These are phyloP conservation scores for Vireo griseus DNA, from an alignment of 2,797 vertebrate species.

Conservation along the genomic window DNA sequence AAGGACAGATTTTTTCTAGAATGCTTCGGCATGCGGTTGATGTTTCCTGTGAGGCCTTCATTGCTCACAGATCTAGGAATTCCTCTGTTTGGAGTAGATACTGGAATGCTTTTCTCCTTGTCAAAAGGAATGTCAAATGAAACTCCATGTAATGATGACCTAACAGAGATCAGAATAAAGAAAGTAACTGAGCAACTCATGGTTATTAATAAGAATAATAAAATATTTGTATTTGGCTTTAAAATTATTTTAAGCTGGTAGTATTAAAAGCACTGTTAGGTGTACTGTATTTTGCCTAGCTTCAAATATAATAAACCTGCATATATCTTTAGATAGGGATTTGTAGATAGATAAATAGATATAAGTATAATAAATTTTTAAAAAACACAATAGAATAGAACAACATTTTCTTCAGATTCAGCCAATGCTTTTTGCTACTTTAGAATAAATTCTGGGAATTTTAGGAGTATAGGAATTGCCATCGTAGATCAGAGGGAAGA, in stretches of 20 bases:
- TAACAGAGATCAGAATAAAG: conserved; percentile 53
- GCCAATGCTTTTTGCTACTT: background rate
- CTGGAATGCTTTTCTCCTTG: conserved; percentile 79
- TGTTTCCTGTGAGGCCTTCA: conserved; percentile 86
- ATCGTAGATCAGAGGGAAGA: background rate
- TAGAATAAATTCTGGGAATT: background rate
- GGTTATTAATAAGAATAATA: background rate
- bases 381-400: background rate
- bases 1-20: conserved; percentile 89
- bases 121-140: conserved; percentile 97
- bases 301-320: background rate
- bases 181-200: background rate
- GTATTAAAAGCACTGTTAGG: background rate
- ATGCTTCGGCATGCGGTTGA: conserved; percentile 78
- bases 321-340: background rate
- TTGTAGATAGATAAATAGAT: background rate
- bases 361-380: background rate
- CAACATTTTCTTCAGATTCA: background rate
- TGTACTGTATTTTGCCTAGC: background rate
- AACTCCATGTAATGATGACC: conserved; percentile 92
- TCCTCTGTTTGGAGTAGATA: conserved; percentile 68
- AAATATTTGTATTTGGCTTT: background rate
- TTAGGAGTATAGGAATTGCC: background rate
- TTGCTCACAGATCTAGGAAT: conserved; percentile 92
- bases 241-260: background rate